Conservation (phyloP, 2,797 vertebrate genomes). For the Serranus cabrilla region DNA sequence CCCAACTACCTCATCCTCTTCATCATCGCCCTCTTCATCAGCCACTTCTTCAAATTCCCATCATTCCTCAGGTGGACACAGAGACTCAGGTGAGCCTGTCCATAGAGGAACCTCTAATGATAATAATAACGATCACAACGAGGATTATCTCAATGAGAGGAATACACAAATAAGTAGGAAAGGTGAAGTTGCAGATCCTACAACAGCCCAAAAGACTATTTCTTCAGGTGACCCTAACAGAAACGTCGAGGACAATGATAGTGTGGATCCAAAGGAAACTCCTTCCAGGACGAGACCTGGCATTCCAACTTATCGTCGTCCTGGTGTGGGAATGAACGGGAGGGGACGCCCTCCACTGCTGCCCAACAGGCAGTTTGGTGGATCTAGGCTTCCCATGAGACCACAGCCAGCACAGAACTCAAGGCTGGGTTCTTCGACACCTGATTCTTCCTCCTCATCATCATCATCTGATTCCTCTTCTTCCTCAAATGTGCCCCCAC, state of each 20-base stretch:
- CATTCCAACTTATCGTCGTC: conserved; percentile 61
- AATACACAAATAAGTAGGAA: conserved; percentile 60
- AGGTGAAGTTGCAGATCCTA: conserved; percentile 59
- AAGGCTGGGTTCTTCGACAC: conserved; percentile 64
- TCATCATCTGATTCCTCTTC: conserved; percentile 64
- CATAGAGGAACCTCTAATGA: conserved; percentile 55
- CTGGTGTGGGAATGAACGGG: conserved; percentile 69
- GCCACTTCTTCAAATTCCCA: conserved; percentile 51
- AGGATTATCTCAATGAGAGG: conserved; percentile 66
- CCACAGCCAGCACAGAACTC: conserved; percentile 78
- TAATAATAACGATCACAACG: conserved; percentile 58
- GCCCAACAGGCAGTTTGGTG: conserved; percentile 76
- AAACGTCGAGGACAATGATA: conserved; percentile 70
- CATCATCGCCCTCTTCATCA: conserved; percentile 39
- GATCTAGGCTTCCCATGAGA: conserved; percentile 75
- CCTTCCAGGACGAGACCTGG: conserved; percentile 59
- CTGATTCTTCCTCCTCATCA: conserved; percentile 57
- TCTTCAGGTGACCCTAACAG: conserved; percentile 66
- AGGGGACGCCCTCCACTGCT: conserved; percentile 76
- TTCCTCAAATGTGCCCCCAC: conserved; percentile 67
- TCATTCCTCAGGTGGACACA: conserved; percentile 57
- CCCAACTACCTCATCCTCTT: conserved; percentile 56
- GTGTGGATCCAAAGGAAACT: conserved; percentile 53
- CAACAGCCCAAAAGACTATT: conserved; percentile 61
- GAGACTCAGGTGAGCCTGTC: conserved; percentile 58